phyloP scores from a whole-genome alignment of 2,113 vertebrate species.

The Crotalus viridis region DNA sequence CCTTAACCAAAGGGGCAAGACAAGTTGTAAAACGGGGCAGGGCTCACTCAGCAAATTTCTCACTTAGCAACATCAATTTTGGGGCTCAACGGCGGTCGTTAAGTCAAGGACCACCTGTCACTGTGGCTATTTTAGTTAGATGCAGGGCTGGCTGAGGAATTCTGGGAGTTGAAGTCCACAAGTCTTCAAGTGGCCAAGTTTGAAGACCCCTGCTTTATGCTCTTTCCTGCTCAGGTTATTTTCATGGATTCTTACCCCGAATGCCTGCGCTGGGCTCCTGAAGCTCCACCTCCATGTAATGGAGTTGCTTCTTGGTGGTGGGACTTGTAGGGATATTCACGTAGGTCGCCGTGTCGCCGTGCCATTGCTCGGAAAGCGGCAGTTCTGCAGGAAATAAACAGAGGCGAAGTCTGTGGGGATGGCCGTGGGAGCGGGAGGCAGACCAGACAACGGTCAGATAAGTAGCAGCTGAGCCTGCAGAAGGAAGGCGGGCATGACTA shows the following conservation, averaged over 20 bases:
- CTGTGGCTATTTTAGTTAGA: background rate
- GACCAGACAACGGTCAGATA: too few relatives aligned
- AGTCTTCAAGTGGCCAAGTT: too few relatives aligned
- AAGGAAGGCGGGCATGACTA: background rate
- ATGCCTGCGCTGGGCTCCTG: constrained; percentile 65
- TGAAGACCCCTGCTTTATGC: too few relatives aligned
- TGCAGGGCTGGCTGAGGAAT: background rate
- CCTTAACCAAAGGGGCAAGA: too few relatives aligned
- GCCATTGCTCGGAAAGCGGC: background rate
- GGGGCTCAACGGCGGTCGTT: background rate
- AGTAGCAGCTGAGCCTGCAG: background rate
- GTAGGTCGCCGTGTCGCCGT: background rate
- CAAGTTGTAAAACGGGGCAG: too few relatives aligned
- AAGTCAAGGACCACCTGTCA: background rate
- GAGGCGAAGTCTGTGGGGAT: background rate
- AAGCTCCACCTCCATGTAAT: constrained; percentile 83
- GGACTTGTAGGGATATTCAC: constrained; percentile 85
- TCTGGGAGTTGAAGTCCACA: too few relatives aligned
- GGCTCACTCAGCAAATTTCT: background rate
- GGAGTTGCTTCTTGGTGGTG: constrained; percentile 75
- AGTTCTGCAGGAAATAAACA: background rate
- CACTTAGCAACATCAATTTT: background rate
- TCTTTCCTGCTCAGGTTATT: background rate
- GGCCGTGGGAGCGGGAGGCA: background rate
- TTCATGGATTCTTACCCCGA: constrained; percentile 71